phyloP scores from a whole-genome alignment of 64 coral and sea anemone species.

The Montipora foliosa region DNA sequence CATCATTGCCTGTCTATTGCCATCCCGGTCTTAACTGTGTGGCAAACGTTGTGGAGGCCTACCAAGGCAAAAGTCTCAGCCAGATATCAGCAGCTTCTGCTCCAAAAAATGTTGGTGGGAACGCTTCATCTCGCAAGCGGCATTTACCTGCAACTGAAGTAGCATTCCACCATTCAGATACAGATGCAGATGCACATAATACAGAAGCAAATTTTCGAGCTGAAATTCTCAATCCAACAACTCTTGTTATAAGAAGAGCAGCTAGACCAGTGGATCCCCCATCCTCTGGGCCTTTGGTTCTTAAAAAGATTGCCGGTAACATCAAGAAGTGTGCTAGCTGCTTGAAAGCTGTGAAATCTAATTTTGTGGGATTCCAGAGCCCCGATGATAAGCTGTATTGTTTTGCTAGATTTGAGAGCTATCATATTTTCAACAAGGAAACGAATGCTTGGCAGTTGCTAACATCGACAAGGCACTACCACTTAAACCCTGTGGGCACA shows the following conservation, averaged over 20 bases:
- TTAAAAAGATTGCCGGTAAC: slow-evolving; percentile 42
- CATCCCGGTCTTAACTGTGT: slow-evolving; percentile 39
- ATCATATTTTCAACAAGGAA: slow-evolving; percentile 22
- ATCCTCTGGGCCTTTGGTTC: slow-evolving; percentile 40
- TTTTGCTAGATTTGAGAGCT: slow-evolving; percentile 9
- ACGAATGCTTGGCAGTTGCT: slow-evolving; percentile 20
- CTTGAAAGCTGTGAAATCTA: neutral
- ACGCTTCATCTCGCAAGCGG: slow-evolving; percentile 38
- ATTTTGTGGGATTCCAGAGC: slow-evolving; percentile 9
- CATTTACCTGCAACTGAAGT: slow-evolving; percentile 11
- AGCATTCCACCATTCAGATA: neutral
- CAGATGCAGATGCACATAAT: neutral
- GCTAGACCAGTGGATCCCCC: slow-evolving; percentile 44
- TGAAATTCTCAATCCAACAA: slow-evolving; percentile 45
- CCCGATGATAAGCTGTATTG: slow-evolving; percentile 20
- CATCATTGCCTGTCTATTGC: slow-evolving; percentile 31
- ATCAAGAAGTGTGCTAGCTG: slow-evolving; percentile 68
- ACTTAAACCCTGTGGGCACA: slow-evolving; percentile 33
- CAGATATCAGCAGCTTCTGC: slow-evolving; percentile 18
- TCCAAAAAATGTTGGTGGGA: slow-evolving; percentile 46
- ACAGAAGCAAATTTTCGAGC: slow-evolving; percentile 1
- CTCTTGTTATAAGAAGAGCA: slow-evolving; percentile 44
- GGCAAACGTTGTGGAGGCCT: slow-evolving; percentile 3
- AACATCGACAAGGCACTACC: slow-evolving; percentile 41
- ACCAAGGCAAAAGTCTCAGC: slow-evolving; percentile 22